phyloP scores from a whole-genome alignment of 2,888 invertebrate genomes.

The Xylota segnis region DNA sequence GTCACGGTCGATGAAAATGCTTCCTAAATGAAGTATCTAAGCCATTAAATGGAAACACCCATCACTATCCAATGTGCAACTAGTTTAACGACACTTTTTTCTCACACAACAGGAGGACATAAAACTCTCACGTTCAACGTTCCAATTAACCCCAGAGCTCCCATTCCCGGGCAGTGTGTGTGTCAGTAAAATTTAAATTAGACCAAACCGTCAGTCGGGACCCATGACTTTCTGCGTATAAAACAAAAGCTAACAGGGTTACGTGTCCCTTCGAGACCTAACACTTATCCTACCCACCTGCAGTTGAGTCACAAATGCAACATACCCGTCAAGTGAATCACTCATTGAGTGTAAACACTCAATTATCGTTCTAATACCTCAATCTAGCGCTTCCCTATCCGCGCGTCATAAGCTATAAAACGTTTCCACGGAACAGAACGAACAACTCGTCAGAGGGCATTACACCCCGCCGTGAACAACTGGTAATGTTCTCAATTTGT shows the following conservation, averaged over 20 bases:
- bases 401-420: not conserved
- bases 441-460: constrained; percentile 44
- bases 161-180: not conserved
- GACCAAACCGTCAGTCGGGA: not conserved
- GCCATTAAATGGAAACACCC: not conserved
- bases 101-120: not conserved
- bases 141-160: not conserved
- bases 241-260: not conserved
- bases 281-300: not conserved
- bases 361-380: not conserved
- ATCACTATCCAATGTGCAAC: not conserved
- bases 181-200: not conserved
- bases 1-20: not conserved
- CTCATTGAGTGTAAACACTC: not conserved
- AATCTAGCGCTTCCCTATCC: not conserved
- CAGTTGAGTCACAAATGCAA: not conserved
- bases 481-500: constrained; percentile 56
- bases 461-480: constrained; percentile 32
- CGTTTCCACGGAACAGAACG: constrained; percentile 19
- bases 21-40: not conserved
- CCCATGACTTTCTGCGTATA: not conserved
- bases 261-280: not conserved
- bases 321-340: not conserved
- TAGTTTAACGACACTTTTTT: not conserved
- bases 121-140: not conserved